A percentile compares a stretch with the other conserved stretches of the same genome.
phyloP scores from a whole-genome alignment of 2,888 invertebrate genomes.

The Luffia ferchaultella region DNA sequence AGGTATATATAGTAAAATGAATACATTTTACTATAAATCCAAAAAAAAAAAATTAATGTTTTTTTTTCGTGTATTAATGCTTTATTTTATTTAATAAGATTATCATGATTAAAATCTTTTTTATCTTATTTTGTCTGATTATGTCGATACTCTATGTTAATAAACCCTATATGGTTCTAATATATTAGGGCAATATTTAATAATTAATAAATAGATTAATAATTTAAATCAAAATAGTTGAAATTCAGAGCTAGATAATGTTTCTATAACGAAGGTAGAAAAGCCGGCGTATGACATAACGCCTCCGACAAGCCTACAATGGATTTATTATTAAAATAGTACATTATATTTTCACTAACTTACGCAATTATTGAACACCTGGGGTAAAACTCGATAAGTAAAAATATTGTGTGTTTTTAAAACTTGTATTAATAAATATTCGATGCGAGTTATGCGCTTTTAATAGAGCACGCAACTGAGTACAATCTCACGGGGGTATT shows the following conservation, averaged over 20 bases:
- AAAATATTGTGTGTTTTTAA: neutral
- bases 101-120: neutral
- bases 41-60: neutral
- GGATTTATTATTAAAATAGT: slow-evolving; percentile 48
- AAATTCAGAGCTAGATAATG: no score
- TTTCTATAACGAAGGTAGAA: no score
- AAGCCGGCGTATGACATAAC: no score
- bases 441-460: neutral
- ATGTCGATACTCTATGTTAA: no score
- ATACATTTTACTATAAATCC: neutral
- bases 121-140: no score
- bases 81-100: neutral
- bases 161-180: no score
- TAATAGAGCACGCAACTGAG: neutral
- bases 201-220: no score
- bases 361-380: slow-evolving; percentile 3
- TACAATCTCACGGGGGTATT: no score
- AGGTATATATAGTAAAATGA: no score
- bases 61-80: neutral
- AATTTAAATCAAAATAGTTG: no score
- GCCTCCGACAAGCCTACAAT: no score
- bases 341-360: slow-evolving; percentile 15
- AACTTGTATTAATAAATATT: neutral
- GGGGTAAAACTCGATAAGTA: slow-evolving; percentile 1
- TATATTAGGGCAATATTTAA: no score